These are phyloP conservation scores for Achroia grisella DNA, from an alignment of 1,140 invertebrate species.

Conservation along the genomic window DNA sequence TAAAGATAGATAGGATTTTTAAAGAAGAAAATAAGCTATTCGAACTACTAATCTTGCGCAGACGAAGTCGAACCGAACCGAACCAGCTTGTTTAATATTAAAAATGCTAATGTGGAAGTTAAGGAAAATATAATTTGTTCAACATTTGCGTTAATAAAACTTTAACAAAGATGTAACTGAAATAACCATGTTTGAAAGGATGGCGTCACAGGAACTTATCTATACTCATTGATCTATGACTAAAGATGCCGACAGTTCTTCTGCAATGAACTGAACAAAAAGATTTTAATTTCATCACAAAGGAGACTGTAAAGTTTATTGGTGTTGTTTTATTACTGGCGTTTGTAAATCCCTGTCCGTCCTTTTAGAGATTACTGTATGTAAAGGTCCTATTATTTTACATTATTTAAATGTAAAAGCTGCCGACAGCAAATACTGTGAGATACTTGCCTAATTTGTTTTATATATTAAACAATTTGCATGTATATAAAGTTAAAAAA, in stretches of 20 bases:
- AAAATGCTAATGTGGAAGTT: no score
- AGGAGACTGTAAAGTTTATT: conserved; percentile 46
- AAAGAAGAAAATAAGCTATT: no score
- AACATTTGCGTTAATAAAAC: no score
- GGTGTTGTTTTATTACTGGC: conserved; percentile 21
- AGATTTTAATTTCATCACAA: conserved; percentile 30
- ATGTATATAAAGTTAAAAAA: no score
- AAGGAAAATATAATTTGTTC: no score
- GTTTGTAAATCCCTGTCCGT: conserved; percentile 30
- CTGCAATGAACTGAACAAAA: conserved; percentile 27
- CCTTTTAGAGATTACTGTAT: conserved; percentile 25
- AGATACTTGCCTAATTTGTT: conserved; percentile 17
- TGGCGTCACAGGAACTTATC: conserved; percentile 11
- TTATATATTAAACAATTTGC: no score
- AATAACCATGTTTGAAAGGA: not conserved
- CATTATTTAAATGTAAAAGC: conserved; percentile 25
- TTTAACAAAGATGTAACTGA: no score
- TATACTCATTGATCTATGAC: conserved; percentile 5
- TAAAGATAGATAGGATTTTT: no score
- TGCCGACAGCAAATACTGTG: conserved; percentile 28
- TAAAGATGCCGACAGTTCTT: conserved; percentile 20
- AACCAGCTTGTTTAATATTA: no score
- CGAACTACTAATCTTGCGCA: no score
- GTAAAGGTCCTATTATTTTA: no score
- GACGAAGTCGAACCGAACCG: no score